A percentile compares a stretch with the other conserved stretches of the same genome.
Conservation (phyloP, 2,113 vertebrate genomes). For the Callionymus lyra region DNA sequence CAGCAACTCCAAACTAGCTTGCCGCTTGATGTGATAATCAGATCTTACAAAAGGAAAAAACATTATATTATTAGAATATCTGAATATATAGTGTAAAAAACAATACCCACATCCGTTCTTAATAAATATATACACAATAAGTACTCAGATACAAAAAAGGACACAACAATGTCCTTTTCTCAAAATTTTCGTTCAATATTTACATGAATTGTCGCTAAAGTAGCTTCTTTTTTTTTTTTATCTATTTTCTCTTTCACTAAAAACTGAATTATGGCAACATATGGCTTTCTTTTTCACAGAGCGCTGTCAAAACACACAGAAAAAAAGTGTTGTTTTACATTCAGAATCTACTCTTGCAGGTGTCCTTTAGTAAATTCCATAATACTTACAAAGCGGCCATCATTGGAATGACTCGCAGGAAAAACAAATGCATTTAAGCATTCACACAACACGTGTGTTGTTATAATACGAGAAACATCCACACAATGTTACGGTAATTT, state of each 20-base stretch:
- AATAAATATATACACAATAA: slow-evolving; percentile 74
- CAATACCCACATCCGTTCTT: slow-evolving; percentile 56
- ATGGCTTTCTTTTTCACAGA: slow-evolving; percentile 32
- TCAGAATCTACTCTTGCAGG: slow-evolving; percentile 20
- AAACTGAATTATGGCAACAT: slow-evolving; percentile 14
- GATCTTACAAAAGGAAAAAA: slow-evolving; percentile 53
- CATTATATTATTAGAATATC: slow-evolving; percentile 56
- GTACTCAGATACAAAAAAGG: slow-evolving; percentile 61
- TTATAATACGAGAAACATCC: slow-evolving; percentile 22
- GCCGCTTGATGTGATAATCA: slow-evolving; percentile 47
- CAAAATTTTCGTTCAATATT: slow-evolving; percentile 27
- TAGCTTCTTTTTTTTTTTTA: slow-evolving; percentile 1
- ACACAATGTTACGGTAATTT: slow-evolving; percentile 21
- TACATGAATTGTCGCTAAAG: slow-evolving; percentile 22
- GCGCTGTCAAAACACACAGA: slow-evolving; percentile 44
- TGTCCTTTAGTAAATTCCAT: slow-evolving; percentile 30
- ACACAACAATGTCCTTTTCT: slow-evolving; percentile 14
- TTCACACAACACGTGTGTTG: slow-evolving; percentile 20
- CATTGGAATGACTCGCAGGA: slow-evolving; percentile 26
- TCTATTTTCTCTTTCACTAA: background rate
- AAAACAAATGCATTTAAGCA: slow-evolving; percentile 14
- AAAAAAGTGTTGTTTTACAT: slow-evolving; percentile 21
- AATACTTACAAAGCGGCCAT: slow-evolving; percentile 46
- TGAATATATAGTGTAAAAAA: slow-evolving; percentile 48
- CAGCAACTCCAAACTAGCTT: slow-evolving; percentile 16